These are phyloP conservation scores for Trochalopteron elliotii DNA, from an alignment of 2,113 vertebrate species.

Conservation along the genomic window DNA sequence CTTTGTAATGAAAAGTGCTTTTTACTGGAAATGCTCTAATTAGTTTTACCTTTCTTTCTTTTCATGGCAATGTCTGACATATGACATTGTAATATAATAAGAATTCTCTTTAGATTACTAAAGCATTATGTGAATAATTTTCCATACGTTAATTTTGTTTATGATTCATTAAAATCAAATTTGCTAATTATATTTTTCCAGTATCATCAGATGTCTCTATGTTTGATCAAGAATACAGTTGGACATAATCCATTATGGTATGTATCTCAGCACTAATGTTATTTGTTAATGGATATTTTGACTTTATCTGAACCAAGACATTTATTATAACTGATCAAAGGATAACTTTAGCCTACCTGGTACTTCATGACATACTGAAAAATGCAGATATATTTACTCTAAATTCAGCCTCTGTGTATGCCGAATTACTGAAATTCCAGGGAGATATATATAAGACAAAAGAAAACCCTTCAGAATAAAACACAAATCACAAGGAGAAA, in stretches of 20 bases:
- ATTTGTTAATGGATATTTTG: neutral
- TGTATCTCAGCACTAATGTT: neutral
- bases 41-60: neutral
- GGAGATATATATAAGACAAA: neutral
- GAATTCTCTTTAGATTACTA: neutral
- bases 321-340: neutral
- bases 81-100: neutral
- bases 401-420: neutral
- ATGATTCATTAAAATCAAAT: neutral
- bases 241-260: neutral
- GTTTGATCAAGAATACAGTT: neutral
- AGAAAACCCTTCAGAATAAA: neutral
- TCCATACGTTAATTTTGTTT: neutral
- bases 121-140: neutral
- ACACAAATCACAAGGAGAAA: neutral
- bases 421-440: neutral
- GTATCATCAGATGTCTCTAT: neutral
- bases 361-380: neutral
- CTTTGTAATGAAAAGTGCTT: neutral
- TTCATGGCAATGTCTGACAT: neutral
- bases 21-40: conserved; percentile 1
- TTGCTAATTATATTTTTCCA: conserved; percentile 5
- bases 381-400: neutral
- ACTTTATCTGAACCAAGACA: neutral
- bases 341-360: neutral